Conservation (phyloP, 2,888 invertebrate genomes). For the Melieria omissa region DNA sequence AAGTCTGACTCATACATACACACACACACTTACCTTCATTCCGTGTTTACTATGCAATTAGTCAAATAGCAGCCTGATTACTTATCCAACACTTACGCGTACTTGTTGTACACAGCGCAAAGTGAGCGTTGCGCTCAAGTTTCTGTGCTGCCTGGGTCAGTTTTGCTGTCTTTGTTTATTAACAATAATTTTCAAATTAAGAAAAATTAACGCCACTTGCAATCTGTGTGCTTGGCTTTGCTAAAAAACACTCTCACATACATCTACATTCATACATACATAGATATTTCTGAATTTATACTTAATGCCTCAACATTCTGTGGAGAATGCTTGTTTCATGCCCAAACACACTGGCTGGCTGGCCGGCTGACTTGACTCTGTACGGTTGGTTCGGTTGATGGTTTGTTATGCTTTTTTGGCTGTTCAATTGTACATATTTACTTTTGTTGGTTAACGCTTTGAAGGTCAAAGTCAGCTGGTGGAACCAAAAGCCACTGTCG, state of each 20-base stretch:
- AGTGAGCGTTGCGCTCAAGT: too few species aligned
- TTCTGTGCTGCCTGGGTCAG: too few species aligned
- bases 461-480: constrained; percentile 58
- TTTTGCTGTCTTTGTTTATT: constrained; percentile 8
- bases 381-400: too few species aligned
- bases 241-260: too few species aligned
- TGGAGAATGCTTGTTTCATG: background rate
- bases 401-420: too few species aligned
- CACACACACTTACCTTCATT: too few species aligned
- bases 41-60: too few species aligned
- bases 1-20: too few species aligned
- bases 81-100: too few species aligned
- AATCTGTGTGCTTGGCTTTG: background rate
- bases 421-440: background rate
- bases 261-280: background rate
- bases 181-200: constrained; percentile 23
- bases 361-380: background rate
- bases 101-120: too few species aligned
- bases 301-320: too few species aligned
- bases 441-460: background rate
- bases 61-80: too few species aligned
- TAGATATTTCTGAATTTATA: background rate
- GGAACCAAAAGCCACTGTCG: constrained; percentile 46
- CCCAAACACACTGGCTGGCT: background rate
- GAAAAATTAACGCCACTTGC: constrained; percentile 11